Evolutionary conservation across 2,797 vertebrate species (phyloP), one percentile per base, ranked within the genome.

Genomic region (Siniperca obscura): DNA sequence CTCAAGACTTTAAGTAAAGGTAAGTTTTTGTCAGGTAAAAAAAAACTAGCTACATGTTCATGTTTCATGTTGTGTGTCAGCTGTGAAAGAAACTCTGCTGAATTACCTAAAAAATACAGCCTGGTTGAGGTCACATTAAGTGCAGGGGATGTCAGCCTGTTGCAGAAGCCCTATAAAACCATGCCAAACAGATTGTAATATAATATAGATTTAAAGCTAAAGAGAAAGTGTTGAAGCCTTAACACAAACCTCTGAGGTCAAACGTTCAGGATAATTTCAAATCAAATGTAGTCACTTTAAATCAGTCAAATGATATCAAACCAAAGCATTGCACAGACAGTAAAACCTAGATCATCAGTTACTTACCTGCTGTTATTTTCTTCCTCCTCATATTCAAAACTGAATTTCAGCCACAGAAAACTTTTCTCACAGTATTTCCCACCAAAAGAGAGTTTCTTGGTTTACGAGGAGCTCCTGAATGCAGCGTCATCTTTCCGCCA

Each of bases 381-480:
- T n/a, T n/a, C n/a, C n/a, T 30, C 46, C 2, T 67, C 19, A 52
- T 13, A 17, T 59, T 22, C 3, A 10, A 11, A 38, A 46, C 17
- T 27, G 16, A 70, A 56, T 52, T 38, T 3, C 9, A 19, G 38
- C 48, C 48, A 61, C 7, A 38, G 19, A 38, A 34, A 14, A 34
- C 3, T 21, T 60, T 19, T 4, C 27, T 17, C 16, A 21, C 25
- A 57, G 12, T 7, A 16, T 34, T 61, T 36, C 4, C 34, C 34
- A 40, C 36, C 11, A 40, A 40, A 4, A 60, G 30, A 11, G 13
- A 48, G 56, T 27, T 11, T 57, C 7, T 27, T 34, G 66, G n/a
- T 53, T 69, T 12, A 53, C 16, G 7, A 50, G 55, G 5, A 12
- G 59, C 61, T 25, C 81, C 73, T 92, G 81, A 86, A 89, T 0